These are phyloP conservation scores for Troides helena DNA, from an alignment of 2,888 invertebrate genomes.

Conservation along the genomic window DNA sequence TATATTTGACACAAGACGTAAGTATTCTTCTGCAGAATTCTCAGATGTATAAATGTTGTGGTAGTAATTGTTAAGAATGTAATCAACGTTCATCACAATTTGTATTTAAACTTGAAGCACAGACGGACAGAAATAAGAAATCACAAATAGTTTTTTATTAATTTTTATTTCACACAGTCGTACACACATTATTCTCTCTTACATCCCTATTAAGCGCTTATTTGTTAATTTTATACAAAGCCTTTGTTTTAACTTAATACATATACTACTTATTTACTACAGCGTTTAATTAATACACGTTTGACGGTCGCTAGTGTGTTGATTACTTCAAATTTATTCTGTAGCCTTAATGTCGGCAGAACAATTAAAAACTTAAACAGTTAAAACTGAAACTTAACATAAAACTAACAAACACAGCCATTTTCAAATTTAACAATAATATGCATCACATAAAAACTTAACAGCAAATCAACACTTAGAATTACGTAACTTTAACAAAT, in stretches of 20 bases:
- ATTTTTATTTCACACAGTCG: conserved; percentile 67
- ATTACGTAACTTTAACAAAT: conserved; percentile 62
- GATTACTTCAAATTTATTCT: conserved; percentile 34
- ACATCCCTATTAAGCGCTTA: conserved; percentile 73
- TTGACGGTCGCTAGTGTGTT: conserved; percentile 8
- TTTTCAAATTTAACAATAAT: conserved; percentile 55
- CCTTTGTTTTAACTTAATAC: conserved; percentile 78
- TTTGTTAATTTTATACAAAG: conserved; percentile 80
- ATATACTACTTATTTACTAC: conserved; percentile 41
- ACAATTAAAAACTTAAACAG: conserved; percentile 57
- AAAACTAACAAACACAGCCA: conserved; percentile 80
- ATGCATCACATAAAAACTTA: conserved; percentile 61
- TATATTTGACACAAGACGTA: too few species aligned
- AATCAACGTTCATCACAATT: too few species aligned
- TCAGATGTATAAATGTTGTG: too few species aligned
- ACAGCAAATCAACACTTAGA: conserved; percentile 75
- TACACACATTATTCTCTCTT: conserved; percentile 57
- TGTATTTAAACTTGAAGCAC: too few species aligned
- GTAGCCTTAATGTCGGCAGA: conserved; percentile 73
- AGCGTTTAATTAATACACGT: conserved; percentile 31
- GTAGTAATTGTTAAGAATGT: too few species aligned
- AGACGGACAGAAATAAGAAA: conserved; percentile 37
- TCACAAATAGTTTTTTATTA: conserved; percentile 36
- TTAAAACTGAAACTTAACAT: conserved; percentile 79
- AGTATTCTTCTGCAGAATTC: too few species aligned